A percentile compares a stretch with the other conserved stretches of the same genome.
Conservation (phyloP, 2,113 vertebrate species). For the Aviceda subcristata region DNA sequence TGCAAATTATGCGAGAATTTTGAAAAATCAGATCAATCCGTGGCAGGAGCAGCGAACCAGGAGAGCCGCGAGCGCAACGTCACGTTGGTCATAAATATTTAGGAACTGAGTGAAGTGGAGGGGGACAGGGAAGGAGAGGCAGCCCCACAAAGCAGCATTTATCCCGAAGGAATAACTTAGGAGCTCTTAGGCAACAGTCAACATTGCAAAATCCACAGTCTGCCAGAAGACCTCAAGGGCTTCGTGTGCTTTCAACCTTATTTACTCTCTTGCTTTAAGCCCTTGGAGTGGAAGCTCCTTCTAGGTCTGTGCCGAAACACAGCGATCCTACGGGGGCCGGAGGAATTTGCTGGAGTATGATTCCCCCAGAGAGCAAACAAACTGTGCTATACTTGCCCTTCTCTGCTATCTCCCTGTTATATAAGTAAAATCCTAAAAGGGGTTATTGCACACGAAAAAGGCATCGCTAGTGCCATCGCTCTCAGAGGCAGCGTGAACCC, state of each 20-base stretch:
- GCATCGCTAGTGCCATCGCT: not conserved
- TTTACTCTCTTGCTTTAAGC: conserved; percentile 40
- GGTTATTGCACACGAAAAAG: not conserved
- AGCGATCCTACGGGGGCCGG: not conserved
- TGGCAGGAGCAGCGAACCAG: not conserved
- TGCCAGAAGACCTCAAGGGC: conserved; percentile 25
- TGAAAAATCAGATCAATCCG: not conserved
- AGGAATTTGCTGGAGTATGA: not conserved
- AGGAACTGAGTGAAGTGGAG: not conserved
- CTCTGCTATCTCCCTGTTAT: not conserved
- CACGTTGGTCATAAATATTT: not conserved
- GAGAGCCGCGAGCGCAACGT: accelerated
- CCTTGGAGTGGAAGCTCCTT: conserved; percentile 15
- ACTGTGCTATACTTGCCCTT: not conserved
- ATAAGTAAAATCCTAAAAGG: not conserved
- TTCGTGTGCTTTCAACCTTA: conserved; percentile 35
- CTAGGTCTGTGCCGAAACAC: not conserved
- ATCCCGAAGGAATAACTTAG: conserved; percentile 2
- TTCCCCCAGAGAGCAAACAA: not conserved
- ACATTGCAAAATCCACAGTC: conserved; percentile 28
- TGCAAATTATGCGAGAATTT: not conserved
- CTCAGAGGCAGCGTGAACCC: not conserved
- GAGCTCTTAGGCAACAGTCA: conserved; percentile 54
- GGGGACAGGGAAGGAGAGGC: not conserved
- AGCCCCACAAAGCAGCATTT: not conserved